Base-by-base conservation (phyloP, 1,140 invertebrate genomes). In the Apocrypta bakeri region DNA sequence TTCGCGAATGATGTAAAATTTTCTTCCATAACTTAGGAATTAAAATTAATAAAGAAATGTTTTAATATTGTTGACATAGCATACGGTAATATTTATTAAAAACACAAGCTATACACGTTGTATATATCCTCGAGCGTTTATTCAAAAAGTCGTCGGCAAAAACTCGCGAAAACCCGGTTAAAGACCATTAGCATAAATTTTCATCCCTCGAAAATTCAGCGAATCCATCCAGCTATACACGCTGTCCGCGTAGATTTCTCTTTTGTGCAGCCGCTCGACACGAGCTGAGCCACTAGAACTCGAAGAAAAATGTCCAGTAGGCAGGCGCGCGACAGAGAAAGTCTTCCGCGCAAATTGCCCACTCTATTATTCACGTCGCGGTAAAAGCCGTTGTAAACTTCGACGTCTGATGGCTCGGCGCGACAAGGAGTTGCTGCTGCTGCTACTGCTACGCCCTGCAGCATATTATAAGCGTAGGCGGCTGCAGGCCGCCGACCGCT, bases 361-460 rank as follows among this genome's bases (percentile, higher is more conserved):
- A 68, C 83, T 87, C 75, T 79, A 87, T 86, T 87, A 87, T 87
- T 87, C 84, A 87, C 61, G 9, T 25, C 48, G 48, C 14, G 42
- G 85, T 85, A 85, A 87, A 85, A 87, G 86, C 48, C 82, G 42
- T 66, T 83, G 84, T 85, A 87, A 86, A 85, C 82, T 85, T 83
- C 84, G 85, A 84, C 14, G 56, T 81, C 73, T 25, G 83, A 72
- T 79, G 81, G 37, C 56, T 75, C 25, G 74, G 27, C 48, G 68
- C n/a, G 66, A 73, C 66, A 72, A 72, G 24, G 37, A 73, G 48
- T 33, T 31, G 42, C 29, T 8, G 68, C 84, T 71, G 68, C 80
- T 48, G 76, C 72, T 82, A 61, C 56, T 66, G 33, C 78, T 74
- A 33, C 75, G 80, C 66, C 6, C 25, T 66, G 24, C 37, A 37